Evolutionary conservation across 2,797 vertebrate species (phyloP).

Genomic region (Mallotus villosus): DNA sequence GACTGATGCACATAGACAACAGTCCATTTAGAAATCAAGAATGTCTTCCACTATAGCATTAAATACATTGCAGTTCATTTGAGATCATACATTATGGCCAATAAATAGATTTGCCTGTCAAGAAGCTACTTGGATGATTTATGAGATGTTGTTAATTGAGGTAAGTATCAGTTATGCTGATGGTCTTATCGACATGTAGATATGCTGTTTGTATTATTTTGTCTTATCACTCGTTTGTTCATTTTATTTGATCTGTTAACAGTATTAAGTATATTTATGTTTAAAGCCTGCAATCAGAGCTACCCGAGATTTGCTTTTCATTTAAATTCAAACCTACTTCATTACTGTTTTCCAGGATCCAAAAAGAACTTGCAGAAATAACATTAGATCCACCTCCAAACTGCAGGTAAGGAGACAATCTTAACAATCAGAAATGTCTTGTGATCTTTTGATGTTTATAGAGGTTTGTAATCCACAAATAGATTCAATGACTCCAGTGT

Average conservation of each 20-base stretch:
- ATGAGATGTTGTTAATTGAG: not conserved
- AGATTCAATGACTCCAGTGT: slow-evolving; percentile 5
- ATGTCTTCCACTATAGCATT: too few species aligned
- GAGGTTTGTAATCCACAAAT: slow-evolving; percentile 17
- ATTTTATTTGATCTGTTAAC: not conserved
- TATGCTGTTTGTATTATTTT: not conserved
- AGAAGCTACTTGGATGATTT: not conserved
- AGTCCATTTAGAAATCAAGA: too few species aligned
- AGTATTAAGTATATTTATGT: too few species aligned
- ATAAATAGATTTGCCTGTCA: not conserved
- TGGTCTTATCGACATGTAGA: not conserved
- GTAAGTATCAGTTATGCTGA: not conserved
- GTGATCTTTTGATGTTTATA: slow-evolving; percentile 6
- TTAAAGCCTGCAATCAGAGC: not conserved
- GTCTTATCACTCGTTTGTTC: not conserved
- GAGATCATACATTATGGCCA: not conserved
- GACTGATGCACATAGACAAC: too few species aligned
- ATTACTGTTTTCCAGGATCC: slow-evolving; percentile 84
- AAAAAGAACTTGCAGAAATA: slow-evolving; percentile 99
- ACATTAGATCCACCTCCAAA: slow-evolving; percentile 98
- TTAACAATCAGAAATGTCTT: slow-evolving; percentile 22
- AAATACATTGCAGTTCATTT: too few species aligned
- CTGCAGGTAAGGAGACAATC: slow-evolving; percentile 88
- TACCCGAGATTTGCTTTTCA: not conserved
- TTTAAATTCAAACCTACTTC: slow-evolving; percentile 27